These are phyloP conservation scores for Conops quadrifasciatus DNA, from an alignment of 2,888 invertebrate genomes.

Conservation along the genomic window DNA sequence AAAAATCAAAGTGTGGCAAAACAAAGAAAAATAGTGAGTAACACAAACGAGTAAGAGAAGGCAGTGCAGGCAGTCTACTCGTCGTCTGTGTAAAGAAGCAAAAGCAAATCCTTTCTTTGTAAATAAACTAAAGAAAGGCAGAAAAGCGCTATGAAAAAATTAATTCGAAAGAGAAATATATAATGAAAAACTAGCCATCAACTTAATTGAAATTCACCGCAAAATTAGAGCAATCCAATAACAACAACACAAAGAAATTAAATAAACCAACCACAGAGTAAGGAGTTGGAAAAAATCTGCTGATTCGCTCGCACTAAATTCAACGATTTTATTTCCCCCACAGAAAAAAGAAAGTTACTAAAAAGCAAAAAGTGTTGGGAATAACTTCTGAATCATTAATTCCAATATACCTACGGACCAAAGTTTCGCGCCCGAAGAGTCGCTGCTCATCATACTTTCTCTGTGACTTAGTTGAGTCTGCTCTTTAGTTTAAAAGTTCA, in stretches of 20 bases:
- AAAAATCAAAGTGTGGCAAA: neutral
- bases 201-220: constrained; percentile 56
- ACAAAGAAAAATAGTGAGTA: neutral
- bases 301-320: neutral
- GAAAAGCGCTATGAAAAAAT: constrained; percentile 4
- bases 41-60: neutral
- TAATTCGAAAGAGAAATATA: constrained; percentile 15
- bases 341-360: too few relatives aligned
- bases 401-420: constrained; percentile 1
- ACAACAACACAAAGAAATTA: neutral
- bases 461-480: too few relatives aligned
- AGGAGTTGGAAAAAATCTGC: neutral
- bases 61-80: too few relatives aligned
- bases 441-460: too few relatives aligned
- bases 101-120: constrained; percentile 26
- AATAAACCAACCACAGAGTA: neutral
- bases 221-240: constrained; percentile 33
- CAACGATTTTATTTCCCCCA: too few relatives aligned
- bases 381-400: constrained; percentile 32
- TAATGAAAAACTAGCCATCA: constrained; percentile 33
- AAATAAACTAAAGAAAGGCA: constrained; percentile 30
- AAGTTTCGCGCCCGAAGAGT: too few relatives aligned
- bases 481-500: too few relatives aligned
- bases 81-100: too few relatives aligned
- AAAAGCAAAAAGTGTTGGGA: constrained; percentile 2